Conservation (phyloP, 2,113 vertebrate genomes). For the Tretioscincus oriximinensis region DNA sequence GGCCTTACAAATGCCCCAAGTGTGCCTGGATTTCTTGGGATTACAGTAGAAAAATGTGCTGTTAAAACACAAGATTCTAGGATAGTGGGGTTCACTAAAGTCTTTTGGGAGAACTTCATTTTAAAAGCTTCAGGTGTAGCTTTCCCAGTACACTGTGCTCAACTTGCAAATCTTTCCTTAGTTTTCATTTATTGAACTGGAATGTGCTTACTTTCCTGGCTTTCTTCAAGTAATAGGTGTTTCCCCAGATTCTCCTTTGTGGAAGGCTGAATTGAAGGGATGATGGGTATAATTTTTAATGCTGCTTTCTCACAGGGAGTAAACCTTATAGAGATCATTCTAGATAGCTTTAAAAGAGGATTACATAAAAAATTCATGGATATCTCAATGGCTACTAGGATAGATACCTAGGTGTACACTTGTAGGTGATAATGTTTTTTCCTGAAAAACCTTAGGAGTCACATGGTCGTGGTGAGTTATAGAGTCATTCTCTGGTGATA, state of each 20-base stretch:
- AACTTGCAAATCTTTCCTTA: slow-evolving; percentile 16
- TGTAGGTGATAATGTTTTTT: neutral
- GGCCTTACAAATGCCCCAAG: slow-evolving; percentile 32
- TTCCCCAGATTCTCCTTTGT: slow-evolving; percentile 49
- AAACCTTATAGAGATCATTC: neutral
- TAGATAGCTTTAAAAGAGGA: neutral
- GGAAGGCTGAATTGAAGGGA: slow-evolving; percentile 39
- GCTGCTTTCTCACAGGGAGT: slow-evolving; percentile 26
- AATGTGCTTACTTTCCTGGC: slow-evolving; percentile 53
- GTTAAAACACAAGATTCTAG: slow-evolving; percentile 42
- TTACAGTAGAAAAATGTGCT: slow-evolving; percentile 23
- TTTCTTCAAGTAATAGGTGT: slow-evolving; percentile 29
- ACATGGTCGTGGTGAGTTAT: neutral
- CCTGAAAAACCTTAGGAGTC: neutral
- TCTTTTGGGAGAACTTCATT: slow-evolving; percentile 46
- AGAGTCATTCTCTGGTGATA: too few relatives aligned
- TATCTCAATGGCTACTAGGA: neutral
- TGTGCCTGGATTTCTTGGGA: slow-evolving; percentile 52
- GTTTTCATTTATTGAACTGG: slow-evolving; percentile 12
- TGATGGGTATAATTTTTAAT: slow-evolving; percentile 41
- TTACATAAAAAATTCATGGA: too few relatives aligned
- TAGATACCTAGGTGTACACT: neutral
- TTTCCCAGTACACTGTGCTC: slow-evolving; percentile 46
- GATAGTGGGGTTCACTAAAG: slow-evolving; percentile 45
- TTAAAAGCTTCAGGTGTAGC: slow-evolving; percentile 39